These are phyloP conservation scores for Agrotis ipsilon DNA, from an alignment of 2,888 invertebrate genomes.

Conservation along the genomic window DNA sequence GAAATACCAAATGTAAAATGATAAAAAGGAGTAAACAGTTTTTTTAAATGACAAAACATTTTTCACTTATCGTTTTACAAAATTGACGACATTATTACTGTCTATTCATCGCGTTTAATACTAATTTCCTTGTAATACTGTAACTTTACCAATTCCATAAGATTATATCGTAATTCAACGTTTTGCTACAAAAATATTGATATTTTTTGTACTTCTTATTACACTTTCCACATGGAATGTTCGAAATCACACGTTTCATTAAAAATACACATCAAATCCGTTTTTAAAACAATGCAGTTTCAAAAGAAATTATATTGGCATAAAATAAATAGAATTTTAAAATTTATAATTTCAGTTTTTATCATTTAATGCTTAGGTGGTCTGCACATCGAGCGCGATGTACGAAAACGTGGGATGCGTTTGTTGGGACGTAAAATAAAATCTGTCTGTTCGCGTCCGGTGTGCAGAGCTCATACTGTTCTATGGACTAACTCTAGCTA, in stretches of 20 bases:
- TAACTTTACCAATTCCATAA: constrained; percentile 84
- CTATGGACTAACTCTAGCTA: constrained; percentile 79
- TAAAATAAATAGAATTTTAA: constrained; percentile 85
- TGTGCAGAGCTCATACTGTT: constrained; percentile 54
- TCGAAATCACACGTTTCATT: constrained; percentile 86
- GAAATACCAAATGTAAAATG: constrained; percentile 84
- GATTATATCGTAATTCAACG: constrained; percentile 78
- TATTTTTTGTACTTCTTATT: constrained; percentile 90
- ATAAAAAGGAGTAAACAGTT: constrained; percentile 81
- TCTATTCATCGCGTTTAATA: constrained; percentile 75
- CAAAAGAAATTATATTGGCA: constrained; percentile 76
- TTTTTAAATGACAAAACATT: constrained; percentile 72
- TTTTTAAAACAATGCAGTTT: constrained; percentile 74
- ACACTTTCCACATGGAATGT: constrained; percentile 89
- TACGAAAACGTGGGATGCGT: constrained; percentile 2
- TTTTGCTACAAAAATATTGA: constrained; percentile 89
- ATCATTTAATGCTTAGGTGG: constrained; percentile 69
- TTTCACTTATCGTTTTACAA: constrained; percentile 73
- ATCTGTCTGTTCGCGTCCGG: constrained; percentile 35
- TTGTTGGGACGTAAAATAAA: constrained; percentile 9
- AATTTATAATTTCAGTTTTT: constrained; percentile 71
- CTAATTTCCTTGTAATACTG: constrained; percentile 87
- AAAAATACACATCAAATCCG: constrained; percentile 82
- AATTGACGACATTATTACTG: constrained; percentile 78
- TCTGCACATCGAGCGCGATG: constrained; percentile 41